Base-by-base conservation (phyloP, 2,113 vertebrate genomes). In the Laterallus jamaicensis region DNA sequence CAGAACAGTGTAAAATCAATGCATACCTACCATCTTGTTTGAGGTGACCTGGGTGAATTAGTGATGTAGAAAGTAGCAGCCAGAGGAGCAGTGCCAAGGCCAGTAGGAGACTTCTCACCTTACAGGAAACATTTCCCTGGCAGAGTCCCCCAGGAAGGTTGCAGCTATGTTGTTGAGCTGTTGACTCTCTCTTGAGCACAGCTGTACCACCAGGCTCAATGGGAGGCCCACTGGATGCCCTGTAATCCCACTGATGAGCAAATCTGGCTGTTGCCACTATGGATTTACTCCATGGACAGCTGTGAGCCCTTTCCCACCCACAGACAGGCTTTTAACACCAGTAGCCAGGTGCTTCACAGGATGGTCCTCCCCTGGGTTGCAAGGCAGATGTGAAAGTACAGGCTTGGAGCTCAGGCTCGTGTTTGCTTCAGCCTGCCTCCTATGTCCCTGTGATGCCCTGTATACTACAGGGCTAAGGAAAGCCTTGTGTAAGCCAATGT, bases 391-490 rank as follows among this genome's bases (percentile, higher is more conserved):
- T 85, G 60, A 60, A 50, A n/a, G 6, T 13, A 24, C 5, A 39
- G 78, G 16, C 58, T 70, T 75, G 37, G 62, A 42, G 17, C 18
- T 83, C 64, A 64, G 42, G 13, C 28, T 54, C 59, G 32, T 9
- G 24, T 60, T 35, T 60, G 20, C 15, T 74, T 78, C 31, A 44
- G 10, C 15, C n/a, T 76, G 29, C 7, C 21, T 49, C 39, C 15
- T 29, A 18, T 5, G 11, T 29, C 60, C 35, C 26, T 0, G 0
- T 19, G 37, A 12, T 58, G 32, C 37, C 32, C 12, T 0, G 0
- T 69, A 26, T 69, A 26, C 31, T 0, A 0, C 1, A 11, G 44
- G n/a, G 37, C 11, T 47, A 15, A 24, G 37, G 56, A n/a, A n/a
- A 67, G n/a, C 11, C 32, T 64, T 64, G 24, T 1, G 0, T 49